Base-by-base conservation (phyloP, 1,140 invertebrate genomes). In the Drosophila nigromelanica region DNA sequence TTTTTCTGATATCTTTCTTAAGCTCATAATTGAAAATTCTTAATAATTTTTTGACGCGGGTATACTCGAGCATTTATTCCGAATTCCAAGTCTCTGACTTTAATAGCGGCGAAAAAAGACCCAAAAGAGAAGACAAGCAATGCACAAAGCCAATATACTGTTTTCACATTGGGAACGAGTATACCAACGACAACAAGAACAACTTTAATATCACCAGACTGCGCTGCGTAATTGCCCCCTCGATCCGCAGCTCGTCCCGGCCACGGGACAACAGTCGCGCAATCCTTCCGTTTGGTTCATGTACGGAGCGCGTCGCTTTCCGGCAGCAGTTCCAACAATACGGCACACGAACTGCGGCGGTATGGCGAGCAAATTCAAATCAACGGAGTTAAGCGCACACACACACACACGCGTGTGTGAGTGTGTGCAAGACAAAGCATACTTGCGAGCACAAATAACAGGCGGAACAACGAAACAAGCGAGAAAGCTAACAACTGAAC, bases 391-490 rank as follows among this genome's bases (percentile, higher is more conserved):
- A 76, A 76, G 75, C 81, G 67, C 70, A 66, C 77, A 80, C 35
- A 67, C 35, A 40, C 56, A 33, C 50, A 50, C 37, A 59, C 30
- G 11, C 8, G 5, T 27, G 39, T 33, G n/a, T 11, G 35, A 18
- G 30, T 66, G 52, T 37, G 39, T 52, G 52, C 47, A 87, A 87
- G 83, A 83, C 83, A 89, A 89, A 87, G 83, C 83, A 87, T 87
- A 87, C 79, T 87, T 87, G 89, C 35, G 69, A 70, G 79, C 76
- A 83, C 83, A 87, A 87, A 89, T 89, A 87, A 89, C 83, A 80
- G 63, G 45, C 68, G 63, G 69, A 76, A 61, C 64, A 58, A 70
- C 63, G 68, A 78, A 87, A 79, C 82, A 68, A 72, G 80, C 69
- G 40, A 58, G 58, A 60, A 61, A 54, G 47, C 67, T 35, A 64